phyloP scores from a whole-genome alignment of 2,888 invertebrate genomes.

The Stenurella melanura region DNA sequence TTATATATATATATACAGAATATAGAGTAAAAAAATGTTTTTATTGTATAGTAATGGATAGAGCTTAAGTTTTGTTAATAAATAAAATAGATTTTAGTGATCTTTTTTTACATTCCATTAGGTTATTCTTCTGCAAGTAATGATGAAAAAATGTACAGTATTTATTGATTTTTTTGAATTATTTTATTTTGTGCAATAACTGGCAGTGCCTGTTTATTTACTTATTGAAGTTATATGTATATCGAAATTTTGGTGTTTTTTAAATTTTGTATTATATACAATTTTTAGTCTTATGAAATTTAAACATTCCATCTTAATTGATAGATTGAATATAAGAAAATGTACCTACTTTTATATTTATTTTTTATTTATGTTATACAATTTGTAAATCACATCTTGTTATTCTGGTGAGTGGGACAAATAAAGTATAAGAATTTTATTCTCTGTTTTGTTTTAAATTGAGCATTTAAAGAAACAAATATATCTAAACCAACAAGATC shows the following conservation, averaged over 20 bases:
- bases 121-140: slow-evolving; percentile 37
- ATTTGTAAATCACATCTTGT: slow-evolving; percentile 61
- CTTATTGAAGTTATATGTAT: neutral
- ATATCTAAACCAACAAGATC: too few species aligned
- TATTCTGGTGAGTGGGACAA: slow-evolving; percentile 64
- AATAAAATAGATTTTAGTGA: slow-evolving; percentile 52
- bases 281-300: slow-evolving; percentile 22
- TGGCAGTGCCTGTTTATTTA: slow-evolving; percentile 34
- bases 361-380: slow-evolving; percentile 61
- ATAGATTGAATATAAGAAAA: slow-evolving; percentile 47
- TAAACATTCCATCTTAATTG: slow-evolving; percentile 49
- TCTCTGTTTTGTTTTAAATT: slow-evolving; percentile 45
- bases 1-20: slow-evolving; percentile 16
- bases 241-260: slow-evolving; percentile 26
- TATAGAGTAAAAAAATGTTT: slow-evolving; percentile 9
- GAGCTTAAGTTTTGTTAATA: slow-evolving; percentile 51
- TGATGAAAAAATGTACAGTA: slow-evolving; percentile 49
- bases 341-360: slow-evolving; percentile 59
- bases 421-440: slow-evolving; percentile 57
- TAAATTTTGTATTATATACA: slow-evolving; percentile 18
- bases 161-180: slow-evolving; percentile 48
- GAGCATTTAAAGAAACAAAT: too few species aligned
- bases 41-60: slow-evolving; percentile 20
- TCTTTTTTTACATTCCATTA: slow-evolving; percentile 59
- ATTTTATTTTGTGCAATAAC: slow-evolving; percentile 45